Base-by-base conservation (phyloP, 2,797 vertebrate species). In the Lithobates pipiens region DNA sequence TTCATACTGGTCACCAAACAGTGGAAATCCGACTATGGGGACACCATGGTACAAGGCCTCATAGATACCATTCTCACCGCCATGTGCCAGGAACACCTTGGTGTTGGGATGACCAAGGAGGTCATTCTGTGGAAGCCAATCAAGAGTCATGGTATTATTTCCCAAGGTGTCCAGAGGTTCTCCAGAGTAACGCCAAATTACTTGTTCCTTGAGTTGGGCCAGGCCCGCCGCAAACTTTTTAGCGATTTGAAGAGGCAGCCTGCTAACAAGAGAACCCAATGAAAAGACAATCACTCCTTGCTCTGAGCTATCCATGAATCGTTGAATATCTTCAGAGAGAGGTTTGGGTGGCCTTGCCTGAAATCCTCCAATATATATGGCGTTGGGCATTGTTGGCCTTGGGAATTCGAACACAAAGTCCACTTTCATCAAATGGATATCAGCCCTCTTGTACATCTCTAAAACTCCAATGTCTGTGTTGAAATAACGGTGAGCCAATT, bases 341-440 rank as follows among this genome's bases (percentile, higher is more conserved):
- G 93, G 91, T 44, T 91, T 68, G 0, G 93, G 88, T 0, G 93
- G 90, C 46, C 90, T 93, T 85, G 94, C 94, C 85, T 96, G 95
- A 79, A 96, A 95, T 2, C 95, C 94, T 1, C 95, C 95, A 0
- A 96, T 91, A 85, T 96, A 96, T 18, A 89, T 86, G 0, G 95
- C 50, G 85, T 96, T 95, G 3, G 95, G 95, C 94, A 95, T 93
- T 18, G 93, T 94, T 0, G 95, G 95, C 50, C 95, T 89, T 0
- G 95, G 94, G 76, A 94, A 96, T 73, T 95, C 95, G 65, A 96
- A 94, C 32, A 95, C 91, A 85, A 95, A 96, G 85, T 96, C 94
- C 5, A 93, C 90, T 74, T 95, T 93, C 91, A 95, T 95, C 8
- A 95, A 92, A 93, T 95, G 95, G 25, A 96, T 86, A 84, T 95